Base-by-base conservation (phyloP, 2,888 invertebrate genomes). In the Lochmaea capreae region DNA sequence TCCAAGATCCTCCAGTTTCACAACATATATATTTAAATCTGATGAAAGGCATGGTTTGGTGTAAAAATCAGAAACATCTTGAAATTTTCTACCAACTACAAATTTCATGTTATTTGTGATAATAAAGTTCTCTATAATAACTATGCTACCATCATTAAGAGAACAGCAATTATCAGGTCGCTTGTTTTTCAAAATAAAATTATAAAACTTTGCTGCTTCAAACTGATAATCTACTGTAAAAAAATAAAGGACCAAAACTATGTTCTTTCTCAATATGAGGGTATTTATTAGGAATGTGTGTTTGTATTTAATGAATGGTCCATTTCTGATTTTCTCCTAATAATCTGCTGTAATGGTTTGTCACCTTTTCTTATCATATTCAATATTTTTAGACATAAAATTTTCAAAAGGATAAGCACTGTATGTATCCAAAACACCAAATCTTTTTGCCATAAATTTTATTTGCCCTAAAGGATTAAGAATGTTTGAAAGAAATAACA, bases 381-480 rank as follows among this genome's bases (percentile, higher is more conserved):
- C 33, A 54, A 16, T 6, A 66, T n/a, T 54, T 16, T 22, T 33
- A n/a, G n/a, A 16, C 18, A 66, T n/a, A 33, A 10, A 66, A 39
- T 66, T 66, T 33, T 54, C 66, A 46, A 66, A 66, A 14, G 16
- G 11, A 14, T 12, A 66, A 54, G 54, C 52, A 54, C 66, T 46
- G 39, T 33, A 66, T 16, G 14, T 26, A 54, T 66, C 26, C 14
- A 66, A 26, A 26, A 39, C 33, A 54, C 66, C 66, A 54, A 12
- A 66, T 26, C 10, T 26, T 54, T 57, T 52, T 66, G 66, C 2
- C 54, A 66, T 12, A 33, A 12, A 57, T 66, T 22, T 49, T 65
- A 18, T 49, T 11, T 39, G n/a, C 52, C 33, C 9, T 66, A 66
- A 54, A 66, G 9, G 33, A 33, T 33, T 33, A 10, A 3, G 54